A percentile compares a stretch with the other conserved stretches of the same genome.
Evolutionary conservation across 2,113 vertebrate species (phyloP).

Genomic region (Aleadryas rufinucha): DNA sequence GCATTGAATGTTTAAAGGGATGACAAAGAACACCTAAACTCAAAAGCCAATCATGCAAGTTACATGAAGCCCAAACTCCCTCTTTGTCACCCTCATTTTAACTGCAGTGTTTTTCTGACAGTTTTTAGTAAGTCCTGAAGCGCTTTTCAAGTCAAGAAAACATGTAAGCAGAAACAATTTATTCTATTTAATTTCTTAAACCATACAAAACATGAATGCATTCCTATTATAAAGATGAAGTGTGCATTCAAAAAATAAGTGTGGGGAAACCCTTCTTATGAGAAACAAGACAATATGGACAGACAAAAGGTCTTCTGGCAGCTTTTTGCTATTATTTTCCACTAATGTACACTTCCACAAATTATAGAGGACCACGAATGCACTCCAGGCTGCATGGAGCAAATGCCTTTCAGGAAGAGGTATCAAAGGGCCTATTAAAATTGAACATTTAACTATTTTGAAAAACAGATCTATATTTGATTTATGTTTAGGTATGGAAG

Average conservation of each 20-base stretch:
- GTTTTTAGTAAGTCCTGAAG: neutral
- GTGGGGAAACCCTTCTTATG: neutral
- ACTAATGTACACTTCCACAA: neutral
- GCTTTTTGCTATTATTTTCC: neutral
- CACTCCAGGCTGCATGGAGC: neutral
- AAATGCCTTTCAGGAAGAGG: neutral
- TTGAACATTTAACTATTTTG: neutral
- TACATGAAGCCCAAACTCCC: neutral
- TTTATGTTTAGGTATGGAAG: neutral
- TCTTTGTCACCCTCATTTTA: neutral
- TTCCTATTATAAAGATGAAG: neutral
- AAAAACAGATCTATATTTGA: neutral
- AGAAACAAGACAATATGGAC: neutral
- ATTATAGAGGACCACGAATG: neutral
- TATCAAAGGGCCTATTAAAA: neutral
- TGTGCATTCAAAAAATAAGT: neutral
- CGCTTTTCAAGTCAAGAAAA: neutral
- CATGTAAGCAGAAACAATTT: neutral
- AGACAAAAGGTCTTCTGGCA: constrained; percentile 10
- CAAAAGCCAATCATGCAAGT: neutral
- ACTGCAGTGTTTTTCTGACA: neutral
- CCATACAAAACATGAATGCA: neutral
- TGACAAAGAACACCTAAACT: neutral
- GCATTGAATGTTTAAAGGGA: neutral
- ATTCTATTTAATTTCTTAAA: neutral